Base-by-base conservation (phyloP, 53 echinoderm and acorn worm species). In the Mesocentrotus franciscanus region DNA sequence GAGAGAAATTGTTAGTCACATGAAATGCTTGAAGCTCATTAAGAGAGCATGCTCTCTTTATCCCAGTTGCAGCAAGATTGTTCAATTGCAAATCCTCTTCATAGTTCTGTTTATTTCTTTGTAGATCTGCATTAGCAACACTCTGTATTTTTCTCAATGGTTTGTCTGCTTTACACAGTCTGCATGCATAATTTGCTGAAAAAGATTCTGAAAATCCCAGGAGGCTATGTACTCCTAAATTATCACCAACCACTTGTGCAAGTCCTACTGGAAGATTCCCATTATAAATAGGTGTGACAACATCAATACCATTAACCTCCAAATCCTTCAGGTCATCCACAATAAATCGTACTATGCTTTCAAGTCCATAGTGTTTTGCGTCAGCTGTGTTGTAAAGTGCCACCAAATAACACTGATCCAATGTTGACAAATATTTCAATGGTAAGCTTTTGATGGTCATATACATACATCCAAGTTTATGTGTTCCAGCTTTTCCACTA, bases 131-230 rank as follows among this genome's bases (percentile, higher is more conserved):
- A 93, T 97, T 93, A 62, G 92, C 89, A 26, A 97, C 81, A 95
- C 71, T 35, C 93, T 93, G 96, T 78, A 64, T 59, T 85, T 64
- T 90, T 27, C 56, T 70, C 39, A 92, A 22, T 61, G 93, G 36
- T 85, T 87, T 96, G 91, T 93, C 83, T 27, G 90, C 81, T 83
- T 95, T 96, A 17, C 96, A 97, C 24, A 90, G 95, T 79, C 97
- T 93, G 91, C 97, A 97, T 66, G 91, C 35, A 62, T 97, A 96
- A 91, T 94, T 97, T 32, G 96, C 96, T 59, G 90, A 85, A 92
- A 97, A 97, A 42, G 95, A 95, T 94, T 96, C 97, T 75, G 96
- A 72, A 95, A 96, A 97, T 55, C 96, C 96, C 56, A 97, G 78
- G 34, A 97, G 74, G 16, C 93, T 83, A 93, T 97, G 94, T 27